These are phyloP conservation scores for Bubo scandiacus DNA, from an alignment of 2,113 vertebrate species.

Conservation along the genomic window DNA sequence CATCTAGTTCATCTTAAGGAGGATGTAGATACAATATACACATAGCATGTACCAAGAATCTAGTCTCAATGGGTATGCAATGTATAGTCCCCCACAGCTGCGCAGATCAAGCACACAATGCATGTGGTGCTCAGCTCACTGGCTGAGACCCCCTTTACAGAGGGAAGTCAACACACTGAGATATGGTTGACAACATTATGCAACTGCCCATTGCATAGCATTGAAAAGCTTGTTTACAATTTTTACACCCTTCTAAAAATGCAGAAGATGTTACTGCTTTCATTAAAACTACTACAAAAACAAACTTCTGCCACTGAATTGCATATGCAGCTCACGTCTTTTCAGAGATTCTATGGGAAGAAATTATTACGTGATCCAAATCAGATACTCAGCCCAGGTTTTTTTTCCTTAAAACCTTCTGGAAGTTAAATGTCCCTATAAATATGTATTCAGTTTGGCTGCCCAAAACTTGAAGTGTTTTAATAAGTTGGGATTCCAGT, in stretches of 20 bases:
- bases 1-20: background rate
- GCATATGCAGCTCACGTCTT: background rate
- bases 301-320: background rate
- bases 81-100: background rate
- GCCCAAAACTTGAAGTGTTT: background rate
- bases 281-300: background rate
- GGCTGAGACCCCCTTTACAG: background rate
- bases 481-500: background rate
- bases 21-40: background rate
- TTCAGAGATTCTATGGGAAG: background rate
- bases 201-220: background rate
- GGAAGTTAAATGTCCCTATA: background rate
- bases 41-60: background rate
- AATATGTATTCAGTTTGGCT: background rate
- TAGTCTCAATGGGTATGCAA: background rate
- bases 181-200: background rate
- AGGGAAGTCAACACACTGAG: background rate
- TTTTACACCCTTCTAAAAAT: background rate
- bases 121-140: background rate
- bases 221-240: background rate
- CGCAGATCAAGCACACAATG: accelerated
- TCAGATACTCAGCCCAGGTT: background rate
- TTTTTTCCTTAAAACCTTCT: background rate
- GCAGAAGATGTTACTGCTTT: background rate
- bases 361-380: background rate